These are phyloP conservation scores for Lepetodrilus schrolli DNA, from an alignment of 2,888 invertebrate species.

Conservation along the genomic window DNA sequence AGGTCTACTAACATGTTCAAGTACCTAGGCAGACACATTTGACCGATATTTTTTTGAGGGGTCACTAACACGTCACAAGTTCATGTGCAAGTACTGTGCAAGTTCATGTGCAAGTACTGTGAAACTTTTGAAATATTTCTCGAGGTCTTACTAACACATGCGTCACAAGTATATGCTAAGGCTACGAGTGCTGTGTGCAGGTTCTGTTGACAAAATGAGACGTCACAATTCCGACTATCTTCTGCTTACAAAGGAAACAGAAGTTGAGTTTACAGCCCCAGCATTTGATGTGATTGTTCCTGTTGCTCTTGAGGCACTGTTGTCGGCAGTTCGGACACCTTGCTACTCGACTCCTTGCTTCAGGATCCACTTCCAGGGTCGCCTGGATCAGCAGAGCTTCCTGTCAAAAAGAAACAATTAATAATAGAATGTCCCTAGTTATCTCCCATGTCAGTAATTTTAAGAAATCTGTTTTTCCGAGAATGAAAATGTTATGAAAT, in stretches of 20 bases:
- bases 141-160: too few relatives aligned
- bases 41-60: too few relatives aligned
- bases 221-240: conserved; percentile 53
- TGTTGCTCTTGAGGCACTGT: conserved; percentile 48
- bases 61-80: too few relatives aligned
- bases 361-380: conserved; percentile 43
- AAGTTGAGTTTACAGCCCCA: conserved; percentile 60
- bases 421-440: background rate
- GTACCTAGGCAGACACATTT: too few relatives aligned
- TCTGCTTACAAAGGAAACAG: conserved; percentile 56
- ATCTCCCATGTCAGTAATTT: too few relatives aligned
- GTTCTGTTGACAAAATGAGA: conserved; percentile 49
- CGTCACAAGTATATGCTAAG: too few relatives aligned
- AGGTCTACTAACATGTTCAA: too few relatives aligned
- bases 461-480: too few relatives aligned
- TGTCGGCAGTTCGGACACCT: conserved; percentile 57
- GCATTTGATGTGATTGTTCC: conserved; percentile 63
- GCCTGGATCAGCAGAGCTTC: conserved; percentile 43
- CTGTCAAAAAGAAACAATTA: conserved; percentile 39
- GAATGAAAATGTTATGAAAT: too few relatives aligned
- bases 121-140: too few relatives aligned
- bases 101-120: too few relatives aligned
- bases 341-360: conserved; percentile 9
- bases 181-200: conserved; percentile 55
- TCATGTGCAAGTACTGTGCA: too few relatives aligned